A percentile compares a stretch with the other conserved stretches of the same genome.
phyloP scores from a whole-genome alignment of 2,888 invertebrate species.

The Adela reaumurella region DNA sequence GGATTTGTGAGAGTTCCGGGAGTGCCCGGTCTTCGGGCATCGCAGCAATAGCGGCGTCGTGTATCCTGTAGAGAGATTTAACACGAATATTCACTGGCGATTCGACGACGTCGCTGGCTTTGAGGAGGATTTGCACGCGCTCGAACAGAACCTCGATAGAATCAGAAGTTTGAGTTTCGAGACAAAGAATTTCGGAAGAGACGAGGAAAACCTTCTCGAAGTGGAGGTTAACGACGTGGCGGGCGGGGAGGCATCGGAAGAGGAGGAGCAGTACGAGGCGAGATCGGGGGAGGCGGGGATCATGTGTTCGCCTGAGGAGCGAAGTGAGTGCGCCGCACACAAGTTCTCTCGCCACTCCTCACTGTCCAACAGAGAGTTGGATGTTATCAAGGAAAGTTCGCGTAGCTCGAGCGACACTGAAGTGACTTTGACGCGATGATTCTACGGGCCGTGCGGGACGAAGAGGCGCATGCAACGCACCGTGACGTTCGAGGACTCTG shows the following conservation, averaged over 20 bases:
- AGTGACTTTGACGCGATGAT: slow-evolving; percentile 52
- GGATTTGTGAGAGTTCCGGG: slow-evolving; percentile 53
- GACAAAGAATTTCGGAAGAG: slow-evolving; percentile 30
- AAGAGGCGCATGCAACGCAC: not conserved
- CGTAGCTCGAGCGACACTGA: slow-evolving; percentile 53
- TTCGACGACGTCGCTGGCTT: slow-evolving; percentile 37
- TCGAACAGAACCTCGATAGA: slow-evolving; percentile 48
- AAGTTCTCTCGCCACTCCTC: slow-evolving; percentile 49
- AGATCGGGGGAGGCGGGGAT: slow-evolving; percentile 1
- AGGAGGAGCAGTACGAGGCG: slow-evolving; percentile 20
- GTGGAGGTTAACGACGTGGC: slow-evolving; percentile 41
- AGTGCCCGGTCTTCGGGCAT: slow-evolving; percentile 52
- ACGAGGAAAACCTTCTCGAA: slow-evolving; percentile 41
- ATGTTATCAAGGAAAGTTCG: slow-evolving; percentile 52
- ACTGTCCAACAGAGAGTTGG: slow-evolving; percentile 47
- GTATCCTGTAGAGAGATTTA: slow-evolving; percentile 48
- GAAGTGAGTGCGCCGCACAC: slow-evolving; percentile 36
- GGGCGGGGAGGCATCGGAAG: slow-evolving; percentile 38
- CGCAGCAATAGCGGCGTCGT: slow-evolving; percentile 51
- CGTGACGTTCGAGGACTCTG: slow-evolving; percentile 43
- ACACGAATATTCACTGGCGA: slow-evolving; percentile 48
- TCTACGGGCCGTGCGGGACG: slow-evolving; percentile 23
- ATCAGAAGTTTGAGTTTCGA: slow-evolving; percentile 48
- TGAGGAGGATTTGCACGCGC: slow-evolving; percentile 35
- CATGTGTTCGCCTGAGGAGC: slow-evolving; percentile 44